Evolutionary conservation across 2,797 vertebrate species (phyloP).

Genomic region (Graptemys geographica): DNA sequence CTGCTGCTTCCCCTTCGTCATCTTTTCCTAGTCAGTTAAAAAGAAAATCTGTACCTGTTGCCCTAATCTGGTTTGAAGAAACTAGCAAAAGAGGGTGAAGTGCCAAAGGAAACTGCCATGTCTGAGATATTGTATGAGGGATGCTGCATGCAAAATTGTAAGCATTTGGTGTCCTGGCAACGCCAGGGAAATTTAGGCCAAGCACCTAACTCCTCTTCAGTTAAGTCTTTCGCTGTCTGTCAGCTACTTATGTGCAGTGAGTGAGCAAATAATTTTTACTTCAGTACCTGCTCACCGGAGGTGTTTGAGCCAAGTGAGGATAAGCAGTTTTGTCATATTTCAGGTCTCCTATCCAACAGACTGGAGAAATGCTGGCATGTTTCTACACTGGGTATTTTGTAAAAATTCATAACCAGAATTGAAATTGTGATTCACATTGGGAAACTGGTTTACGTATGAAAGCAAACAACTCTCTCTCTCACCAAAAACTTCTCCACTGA

Average conservation of each 20-base stretch:
- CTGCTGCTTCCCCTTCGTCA: too few species aligned
- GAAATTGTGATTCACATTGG: background rate
- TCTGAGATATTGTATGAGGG: conserved; percentile 12
- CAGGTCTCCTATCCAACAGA: background rate
- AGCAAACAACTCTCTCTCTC: background rate
- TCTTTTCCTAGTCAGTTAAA: background rate
- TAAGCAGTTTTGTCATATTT: background rate
- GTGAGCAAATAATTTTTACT: conserved; percentile 25
- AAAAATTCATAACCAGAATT: background rate
- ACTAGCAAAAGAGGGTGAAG: background rate
- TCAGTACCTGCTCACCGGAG: background rate
- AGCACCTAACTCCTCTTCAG: background rate
- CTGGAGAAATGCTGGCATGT: background rate
- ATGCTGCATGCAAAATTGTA: background rate
- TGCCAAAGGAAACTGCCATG: conserved; percentile 21
- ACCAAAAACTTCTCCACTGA: background rate
- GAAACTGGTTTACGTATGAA: background rate
- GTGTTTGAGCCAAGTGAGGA: background rate
- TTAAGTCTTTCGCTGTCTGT: conserved; percentile 12
- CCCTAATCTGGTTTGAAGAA: conserved; percentile 18
- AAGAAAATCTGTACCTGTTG: background rate
- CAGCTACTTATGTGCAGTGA: conserved; percentile 11
- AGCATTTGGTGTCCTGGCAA: background rate
- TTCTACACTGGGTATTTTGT: background rate
- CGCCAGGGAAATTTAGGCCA: conserved; percentile 12